Evolutionary conservation across 2,113 vertebrate species (phyloP), one percentile per base, ranked within the genome.

Genomic region (Mormyrus lacerda): DNA sequence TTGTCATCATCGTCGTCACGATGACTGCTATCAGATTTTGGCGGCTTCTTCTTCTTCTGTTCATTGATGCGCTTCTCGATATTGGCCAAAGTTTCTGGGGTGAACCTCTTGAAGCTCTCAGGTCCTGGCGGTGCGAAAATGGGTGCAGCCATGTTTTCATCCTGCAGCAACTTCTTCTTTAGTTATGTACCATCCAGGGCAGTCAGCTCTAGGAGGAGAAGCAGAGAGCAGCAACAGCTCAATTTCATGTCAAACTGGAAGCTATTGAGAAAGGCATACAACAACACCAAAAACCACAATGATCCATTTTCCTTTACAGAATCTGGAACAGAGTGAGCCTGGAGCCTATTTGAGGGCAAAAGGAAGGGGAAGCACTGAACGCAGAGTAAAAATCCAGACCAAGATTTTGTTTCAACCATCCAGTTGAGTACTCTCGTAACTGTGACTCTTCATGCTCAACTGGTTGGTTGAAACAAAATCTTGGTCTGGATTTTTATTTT

Each of bases 111-210:
- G 94, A 99, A 99, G 95, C 98, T 99, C 91, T 99, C 96, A 93
- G 98, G 98, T 97, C 98, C 98, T 93, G 98, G 98, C 93, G 98
- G 97, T 99, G 97, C 97, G 27, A 98, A 93, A 97, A 98, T 95
- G 95, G 95, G 97, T 9, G 97, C 97, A 95, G 98, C 98, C 98
- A 99, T 99, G 96, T 99, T 99, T 97, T 98, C 98, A 99, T 99
- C 97, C 97, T 99, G 98, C 97, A 97, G 97, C 97, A 96, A 95
- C 95, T 94, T 93, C 93, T 96, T 95, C 96, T 95, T 97, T 97
- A 95, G 95, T 95, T 95, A 93, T 96, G 96, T 93, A 95, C 96
- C 95, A 94, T 93, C 94, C 95, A 91, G 91, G 96, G 96, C 95
- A 96, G 96, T 94, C 96, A 95, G 95, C 93, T 97, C 97, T 98